Evolutionary conservation across 37 sponge, comb jelly and placozoan species (phyloP).

Genomic region (Aphrocallistes beatrix): DNA sequence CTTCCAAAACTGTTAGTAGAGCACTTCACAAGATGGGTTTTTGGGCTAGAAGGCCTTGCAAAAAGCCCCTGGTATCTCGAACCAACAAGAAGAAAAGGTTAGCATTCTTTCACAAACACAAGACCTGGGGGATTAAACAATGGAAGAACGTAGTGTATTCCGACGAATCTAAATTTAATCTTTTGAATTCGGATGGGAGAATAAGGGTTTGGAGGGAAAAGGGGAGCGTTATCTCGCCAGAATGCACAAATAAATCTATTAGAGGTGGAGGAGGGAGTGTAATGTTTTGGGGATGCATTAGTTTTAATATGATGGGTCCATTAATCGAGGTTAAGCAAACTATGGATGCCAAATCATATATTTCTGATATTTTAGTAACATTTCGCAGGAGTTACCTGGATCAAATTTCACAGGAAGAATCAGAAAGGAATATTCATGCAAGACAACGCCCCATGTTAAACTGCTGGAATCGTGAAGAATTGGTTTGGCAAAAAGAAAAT

Average conservation of each 20-base stretch:
- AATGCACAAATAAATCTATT: neutral
- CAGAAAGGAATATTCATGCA: neutral
- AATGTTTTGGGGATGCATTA: neutral
- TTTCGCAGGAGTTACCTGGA: neutral
- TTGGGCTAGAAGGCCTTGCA: neutral
- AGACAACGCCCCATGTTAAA: neutral
- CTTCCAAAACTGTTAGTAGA: neutral
- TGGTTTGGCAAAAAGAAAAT: neutral
- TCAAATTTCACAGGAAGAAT: neutral
- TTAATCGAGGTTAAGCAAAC: neutral
- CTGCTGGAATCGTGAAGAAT: neutral
- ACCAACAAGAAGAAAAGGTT: neutral
- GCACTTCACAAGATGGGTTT: neutral
- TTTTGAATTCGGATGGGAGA: neutral
- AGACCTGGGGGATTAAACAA: neutral
- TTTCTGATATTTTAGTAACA: neutral
- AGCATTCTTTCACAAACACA: neutral
- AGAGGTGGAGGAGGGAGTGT: neutral
- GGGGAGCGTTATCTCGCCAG: neutral
- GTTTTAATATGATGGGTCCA: neutral
- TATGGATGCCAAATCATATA: neutral
- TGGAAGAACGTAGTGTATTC: neutral
- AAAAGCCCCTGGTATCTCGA: neutral
- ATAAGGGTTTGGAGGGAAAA: neutral
- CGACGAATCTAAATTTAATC: conserved; percentile 9